A percentile compares a stretch with the other conserved stretches of the same genome.
These are phyloP conservation scores for Australoheros scitulus DNA, from an alignment of 2,113 vertebrate species.

Conservation along the genomic window DNA sequence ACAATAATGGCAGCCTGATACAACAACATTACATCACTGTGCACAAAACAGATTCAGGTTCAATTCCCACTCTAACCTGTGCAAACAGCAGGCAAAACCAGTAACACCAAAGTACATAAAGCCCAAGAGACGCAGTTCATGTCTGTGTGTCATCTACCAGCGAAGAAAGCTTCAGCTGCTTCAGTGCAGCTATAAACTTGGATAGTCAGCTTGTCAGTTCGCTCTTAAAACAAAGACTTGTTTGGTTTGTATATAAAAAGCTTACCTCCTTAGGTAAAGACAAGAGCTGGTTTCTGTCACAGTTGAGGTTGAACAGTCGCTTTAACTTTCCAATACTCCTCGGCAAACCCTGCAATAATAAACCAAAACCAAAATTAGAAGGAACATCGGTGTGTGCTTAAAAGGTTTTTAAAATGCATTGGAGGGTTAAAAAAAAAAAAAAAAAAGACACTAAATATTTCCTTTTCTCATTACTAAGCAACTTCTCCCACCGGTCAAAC, in stretches of 20 bases:
- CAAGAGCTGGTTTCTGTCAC: conserved; percentile 92
- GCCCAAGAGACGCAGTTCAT: neutral
- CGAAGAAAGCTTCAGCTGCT: neutral
- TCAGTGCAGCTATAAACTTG: neutral
- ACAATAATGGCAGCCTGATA: neutral
- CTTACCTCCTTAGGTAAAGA: conserved; percentile 95
- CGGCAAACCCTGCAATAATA: conserved; percentile 84
- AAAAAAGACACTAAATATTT: neutral
- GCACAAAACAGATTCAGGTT: neutral
- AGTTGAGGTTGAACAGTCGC: conserved; percentile 95
- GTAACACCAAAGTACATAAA: neutral
- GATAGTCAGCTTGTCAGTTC: neutral
- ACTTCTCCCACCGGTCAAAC: neutral
- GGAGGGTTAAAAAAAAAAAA: neutral
- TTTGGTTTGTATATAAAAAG: neutral
- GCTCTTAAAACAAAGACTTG: neutral
- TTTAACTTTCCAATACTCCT: conserved; percentile 95
- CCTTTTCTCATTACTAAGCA: neutral
- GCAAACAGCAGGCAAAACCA: neutral
- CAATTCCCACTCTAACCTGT: neutral
- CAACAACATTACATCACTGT: neutral
- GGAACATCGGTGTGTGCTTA: neutral
- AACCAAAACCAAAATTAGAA: neutral
- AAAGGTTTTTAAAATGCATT: neutral
- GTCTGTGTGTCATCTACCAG: neutral